phyloP scores from a whole-genome alignment of 2,888 invertebrate species.

The Bembecia ichneumoniformis region DNA sequence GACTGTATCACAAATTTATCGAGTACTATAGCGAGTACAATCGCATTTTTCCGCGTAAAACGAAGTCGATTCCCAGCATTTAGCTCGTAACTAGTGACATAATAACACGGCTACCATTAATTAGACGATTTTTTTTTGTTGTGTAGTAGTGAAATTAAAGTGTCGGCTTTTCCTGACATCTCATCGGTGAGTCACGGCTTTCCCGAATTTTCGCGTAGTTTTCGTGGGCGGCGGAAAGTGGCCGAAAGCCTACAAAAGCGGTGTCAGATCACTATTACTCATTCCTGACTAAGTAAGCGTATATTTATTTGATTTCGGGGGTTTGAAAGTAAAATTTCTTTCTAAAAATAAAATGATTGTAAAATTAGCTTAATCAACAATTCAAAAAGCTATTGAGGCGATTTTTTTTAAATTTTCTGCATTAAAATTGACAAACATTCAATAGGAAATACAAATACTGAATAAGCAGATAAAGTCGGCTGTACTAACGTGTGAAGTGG shows the following conservation, averaged over 20 bases:
- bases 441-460: too few relatives aligned
- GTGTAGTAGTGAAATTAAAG: constrained; percentile 33
- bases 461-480: too few relatives aligned
- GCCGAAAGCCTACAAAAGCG: constrained; percentile 57
- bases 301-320: too few relatives aligned
- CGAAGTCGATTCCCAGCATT: constrained; percentile 38
- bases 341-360: too few relatives aligned
- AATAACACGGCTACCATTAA: constrained; percentile 32
- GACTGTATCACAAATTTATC: background rate
- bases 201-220: constrained; percentile 50
- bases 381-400: too few relatives aligned
- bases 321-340: constrained; percentile 28
- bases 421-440: too few relatives aligned
- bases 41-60: constrained; percentile 14
- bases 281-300: constrained; percentile 16
- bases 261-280: constrained; percentile 49
- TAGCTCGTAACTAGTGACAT: constrained; percentile 26
- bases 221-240: constrained; percentile 9
- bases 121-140: constrained; percentile 10
- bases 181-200: constrained; percentile 55
- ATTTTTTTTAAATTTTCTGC: too few relatives aligned
- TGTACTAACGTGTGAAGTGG: too few relatives aligned
- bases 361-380: too few relatives aligned
- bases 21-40: constrained; percentile 7
- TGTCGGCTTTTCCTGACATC: constrained; percentile 54